Conservation (phyloP, 92 coral and sea anemone species). For the Actinostola sp. region DNA sequence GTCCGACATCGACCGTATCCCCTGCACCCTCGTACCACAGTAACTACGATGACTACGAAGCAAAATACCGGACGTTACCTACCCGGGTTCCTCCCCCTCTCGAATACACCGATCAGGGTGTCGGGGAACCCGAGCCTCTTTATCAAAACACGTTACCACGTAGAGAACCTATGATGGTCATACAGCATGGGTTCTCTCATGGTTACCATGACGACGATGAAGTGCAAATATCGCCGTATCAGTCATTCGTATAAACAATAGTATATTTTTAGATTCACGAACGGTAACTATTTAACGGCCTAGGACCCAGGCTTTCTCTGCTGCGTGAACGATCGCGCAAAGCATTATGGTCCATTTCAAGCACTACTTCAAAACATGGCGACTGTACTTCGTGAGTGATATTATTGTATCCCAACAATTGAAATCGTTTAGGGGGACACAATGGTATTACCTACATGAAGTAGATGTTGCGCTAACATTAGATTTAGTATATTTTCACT, state of each 20-base stretch:
- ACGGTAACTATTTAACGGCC: not conserved
- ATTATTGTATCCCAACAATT: too few relatives aligned
- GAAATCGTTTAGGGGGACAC: too few relatives aligned
- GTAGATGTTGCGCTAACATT: too few relatives aligned
- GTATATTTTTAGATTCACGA: not conserved
- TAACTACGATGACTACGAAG: slow-evolving; percentile 38
- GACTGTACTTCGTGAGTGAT: too few relatives aligned
- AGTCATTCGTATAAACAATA: slow-evolving; percentile 64
- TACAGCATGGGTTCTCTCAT: slow-evolving; percentile 15
- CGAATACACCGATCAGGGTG: slow-evolving; percentile 10
- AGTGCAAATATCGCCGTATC: slow-evolving; percentile 68
- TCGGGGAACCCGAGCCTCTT: slow-evolving; percentile 28
- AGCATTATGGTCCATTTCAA: too few relatives aligned
- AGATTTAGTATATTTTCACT: too few relatives aligned
- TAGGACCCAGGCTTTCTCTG: not conserved
- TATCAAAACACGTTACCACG: slow-evolving; percentile 17
- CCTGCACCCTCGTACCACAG: slow-evolving; percentile 94
- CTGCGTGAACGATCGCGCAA: too few relatives aligned
- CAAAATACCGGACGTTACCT: slow-evolving; percentile 23
- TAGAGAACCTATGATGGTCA: slow-evolving; percentile 12
- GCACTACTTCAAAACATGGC: too few relatives aligned
- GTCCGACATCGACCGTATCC: slow-evolving; percentile 70
- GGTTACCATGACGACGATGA: slow-evolving; percentile 22
- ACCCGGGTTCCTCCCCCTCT: slow-evolving; percentile 15
- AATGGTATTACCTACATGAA: too few relatives aligned